A percentile compares a stretch with the other conserved stretches of the same genome.
These are phyloP conservation scores for Odontomachus brunneus DNA, from an alignment of 1,140 invertebrate genomes.

Conservation along the genomic window DNA sequence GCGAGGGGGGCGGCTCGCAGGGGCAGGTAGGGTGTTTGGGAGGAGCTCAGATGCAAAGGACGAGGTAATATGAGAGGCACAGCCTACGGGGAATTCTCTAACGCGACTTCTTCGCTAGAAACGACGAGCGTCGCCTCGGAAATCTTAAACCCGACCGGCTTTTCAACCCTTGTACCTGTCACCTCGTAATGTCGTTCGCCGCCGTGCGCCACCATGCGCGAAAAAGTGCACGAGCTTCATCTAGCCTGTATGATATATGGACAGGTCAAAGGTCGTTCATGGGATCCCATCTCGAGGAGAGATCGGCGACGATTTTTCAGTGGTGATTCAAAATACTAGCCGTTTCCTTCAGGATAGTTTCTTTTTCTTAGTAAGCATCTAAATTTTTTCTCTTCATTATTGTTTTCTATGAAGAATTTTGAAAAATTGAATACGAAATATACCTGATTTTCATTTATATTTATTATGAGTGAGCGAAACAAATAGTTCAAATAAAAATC, in stretches of 20 bases:
- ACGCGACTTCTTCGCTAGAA: constrained; percentile 17
- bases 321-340: no score
- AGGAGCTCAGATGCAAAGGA: constrained; percentile 57
- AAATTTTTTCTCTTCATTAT: no score
- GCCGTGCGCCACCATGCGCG: neutral
- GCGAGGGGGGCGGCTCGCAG: constrained; percentile 1
- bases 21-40: neutral
- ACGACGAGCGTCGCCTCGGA: constrained; percentile 54
- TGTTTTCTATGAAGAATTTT: no score
- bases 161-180: constrained; percentile 67
- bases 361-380: no score
- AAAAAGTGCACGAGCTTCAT: neutral
- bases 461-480: no score
- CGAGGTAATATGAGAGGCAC: constrained; percentile 64
- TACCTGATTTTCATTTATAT: no score
- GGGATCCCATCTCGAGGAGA: neutral
- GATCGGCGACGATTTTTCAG: no score
- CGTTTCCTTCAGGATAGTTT: no score
- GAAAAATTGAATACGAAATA: no score
- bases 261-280: neutral
- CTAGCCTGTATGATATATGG: neutral
- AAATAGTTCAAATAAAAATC: no score
- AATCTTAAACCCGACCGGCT: constrained; percentile 70
- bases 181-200: constrained; percentile 48
- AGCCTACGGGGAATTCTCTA: constrained; percentile 58